Conservation (phyloP, 2,797 vertebrate genomes). For the Coregonus ussuriensis region DNA sequence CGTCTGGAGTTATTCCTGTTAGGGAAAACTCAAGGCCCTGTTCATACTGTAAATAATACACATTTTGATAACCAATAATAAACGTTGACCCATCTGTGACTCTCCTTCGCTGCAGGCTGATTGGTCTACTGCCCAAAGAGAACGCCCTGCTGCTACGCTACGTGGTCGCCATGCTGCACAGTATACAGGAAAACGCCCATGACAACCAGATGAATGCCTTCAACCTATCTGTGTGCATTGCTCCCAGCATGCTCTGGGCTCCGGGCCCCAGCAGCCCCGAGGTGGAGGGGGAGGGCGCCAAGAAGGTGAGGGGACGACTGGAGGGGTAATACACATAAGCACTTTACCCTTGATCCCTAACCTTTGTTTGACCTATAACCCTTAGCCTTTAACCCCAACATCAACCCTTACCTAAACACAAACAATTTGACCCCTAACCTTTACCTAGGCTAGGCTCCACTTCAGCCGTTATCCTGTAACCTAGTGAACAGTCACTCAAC, state of each 20-base stretch:
- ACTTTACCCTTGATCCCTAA: no score
- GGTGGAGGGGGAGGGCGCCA: slow-evolving; percentile 84
- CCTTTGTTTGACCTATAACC: neutral
- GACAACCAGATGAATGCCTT: slow-evolving; percentile 94
- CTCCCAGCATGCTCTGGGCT: slow-evolving; percentile 92
- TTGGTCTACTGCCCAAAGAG: slow-evolving; percentile 83
- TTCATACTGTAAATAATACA: neutral
- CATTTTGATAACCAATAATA: neutral
- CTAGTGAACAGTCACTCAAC: neutral
- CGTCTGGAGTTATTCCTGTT: neutral
- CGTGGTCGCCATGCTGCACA: slow-evolving; percentile 83
- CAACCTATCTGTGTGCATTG: slow-evolving; percentile 91
- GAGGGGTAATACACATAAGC: neutral
- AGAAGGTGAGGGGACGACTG: slow-evolving; percentile 76
- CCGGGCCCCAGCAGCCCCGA: slow-evolving; percentile 81
- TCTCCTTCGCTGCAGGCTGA: slow-evolving; percentile 71
- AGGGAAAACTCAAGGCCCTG: neutral
- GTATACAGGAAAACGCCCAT: slow-evolving; percentile 81
- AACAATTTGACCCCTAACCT: neutral
- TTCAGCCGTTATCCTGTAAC: neutral
- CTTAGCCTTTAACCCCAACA: neutral
- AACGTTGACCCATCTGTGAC: neutral
- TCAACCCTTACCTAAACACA: neutral
- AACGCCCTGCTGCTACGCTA: slow-evolving; percentile 84
- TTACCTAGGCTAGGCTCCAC: neutral